Percentiles rank a stretch among this genome's conserved stretches.
These are phyloP conservation scores for Drosophila mayri DNA, from an alignment of 1,140 invertebrate species.

Conservation along the genomic window DNA sequence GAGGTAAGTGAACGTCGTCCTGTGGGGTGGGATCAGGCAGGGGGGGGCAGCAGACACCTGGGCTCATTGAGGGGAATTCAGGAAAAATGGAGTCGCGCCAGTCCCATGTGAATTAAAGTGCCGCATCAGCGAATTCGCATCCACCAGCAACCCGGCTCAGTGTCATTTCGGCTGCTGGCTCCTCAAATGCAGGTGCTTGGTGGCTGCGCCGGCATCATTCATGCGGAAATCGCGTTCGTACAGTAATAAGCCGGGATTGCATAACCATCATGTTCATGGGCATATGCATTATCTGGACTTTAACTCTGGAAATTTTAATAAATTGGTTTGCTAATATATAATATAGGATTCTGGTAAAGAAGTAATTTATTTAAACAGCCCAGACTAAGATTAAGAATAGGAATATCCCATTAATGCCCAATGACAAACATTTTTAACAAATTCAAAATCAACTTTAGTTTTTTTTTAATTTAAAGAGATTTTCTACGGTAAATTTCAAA, in stretches of 20 bases:
- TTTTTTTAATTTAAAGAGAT: no score
- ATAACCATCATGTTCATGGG: constrained; percentile 22
- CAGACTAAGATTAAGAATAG: not conserved
- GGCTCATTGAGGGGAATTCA: constrained; percentile 7
- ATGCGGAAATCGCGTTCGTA: constrained; percentile 64
- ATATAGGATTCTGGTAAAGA: not conserved
- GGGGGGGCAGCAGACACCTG: constrained; percentile 6
- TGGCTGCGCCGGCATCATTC: constrained; percentile 60
- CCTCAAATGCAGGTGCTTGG: constrained; percentile 31
- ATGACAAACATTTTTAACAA: no score
- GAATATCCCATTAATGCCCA: no score
- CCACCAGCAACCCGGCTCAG: constrained; percentile 12
- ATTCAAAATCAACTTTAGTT: no score
- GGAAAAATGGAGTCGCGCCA: constrained; percentile 25
- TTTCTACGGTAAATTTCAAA: no score
- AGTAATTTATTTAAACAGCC: not conserved
- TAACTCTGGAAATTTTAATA: no score
- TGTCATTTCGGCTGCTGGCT: constrained; percentile 36
- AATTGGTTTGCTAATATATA: not conserved
- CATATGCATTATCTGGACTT: not conserved
- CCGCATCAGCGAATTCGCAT: constrained; percentile 50
- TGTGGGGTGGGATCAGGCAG: constrained; percentile 14
- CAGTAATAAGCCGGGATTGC: constrained; percentile 74
- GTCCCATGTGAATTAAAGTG: constrained; percentile 56
- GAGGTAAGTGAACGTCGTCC: constrained; percentile 68